A percentile compares a stretch with the other conserved stretches of the same genome.
Conservation (phyloP, 2,888 invertebrate genomes). For the Trichacis sp. region DNA sequence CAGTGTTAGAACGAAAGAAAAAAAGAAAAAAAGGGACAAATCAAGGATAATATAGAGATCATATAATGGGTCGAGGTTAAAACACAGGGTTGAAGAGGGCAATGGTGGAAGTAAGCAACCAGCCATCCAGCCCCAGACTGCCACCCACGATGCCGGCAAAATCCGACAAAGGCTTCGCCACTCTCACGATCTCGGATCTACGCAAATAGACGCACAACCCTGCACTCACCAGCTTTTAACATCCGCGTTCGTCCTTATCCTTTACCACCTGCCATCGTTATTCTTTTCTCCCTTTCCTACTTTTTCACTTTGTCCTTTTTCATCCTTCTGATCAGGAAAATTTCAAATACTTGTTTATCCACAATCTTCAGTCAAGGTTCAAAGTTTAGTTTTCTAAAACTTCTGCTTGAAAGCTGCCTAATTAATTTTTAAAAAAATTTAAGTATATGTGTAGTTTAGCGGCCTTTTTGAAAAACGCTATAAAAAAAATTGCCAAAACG, state of each 20-base stretch:
- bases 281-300: background rate
- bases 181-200: constrained; percentile 66
- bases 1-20: too few species aligned
- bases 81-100: constrained; percentile 20
- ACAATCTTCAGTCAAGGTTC: background rate
- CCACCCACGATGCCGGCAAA: constrained; percentile 56
- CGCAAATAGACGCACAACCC: constrained; percentile 59
- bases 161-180: constrained; percentile 59
- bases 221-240: constrained; percentile 49
- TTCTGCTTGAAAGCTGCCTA: too few species aligned
- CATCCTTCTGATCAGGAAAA: background rate
- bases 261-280: constrained; percentile 25
- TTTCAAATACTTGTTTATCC: constrained; percentile 5
- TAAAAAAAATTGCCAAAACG: too few species aligned
- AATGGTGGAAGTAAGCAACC: constrained; percentile 40
- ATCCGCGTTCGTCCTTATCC: constrained; percentile 37
- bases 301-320: background rate
- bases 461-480: too few species aligned
- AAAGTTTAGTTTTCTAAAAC: background rate
- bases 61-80: constrained; percentile 19
- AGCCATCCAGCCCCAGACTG: constrained; percentile 26
- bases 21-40: too few species aligned
- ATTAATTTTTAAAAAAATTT: too few species aligned
- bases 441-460: too few species aligned
- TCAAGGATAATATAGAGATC: constrained; percentile 32